Percentiles rank a stretch among this genome's conserved stretches.
Evolutionary conservation across 2,888 invertebrate genomes (phyloP).

Genomic region (Aproaerema taeniolella): DNA sequence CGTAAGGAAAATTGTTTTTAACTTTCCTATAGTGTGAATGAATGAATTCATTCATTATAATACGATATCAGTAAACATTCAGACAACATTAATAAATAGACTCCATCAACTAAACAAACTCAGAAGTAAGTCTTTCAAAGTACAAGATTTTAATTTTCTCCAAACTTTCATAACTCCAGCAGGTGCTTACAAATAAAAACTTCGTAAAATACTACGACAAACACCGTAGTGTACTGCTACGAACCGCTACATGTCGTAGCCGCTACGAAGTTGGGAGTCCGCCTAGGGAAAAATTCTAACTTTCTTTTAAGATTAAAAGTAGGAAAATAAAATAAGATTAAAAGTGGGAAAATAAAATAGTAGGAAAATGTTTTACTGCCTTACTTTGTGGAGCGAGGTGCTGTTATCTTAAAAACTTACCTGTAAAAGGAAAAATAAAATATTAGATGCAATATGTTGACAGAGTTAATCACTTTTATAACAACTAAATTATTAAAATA

Average conservation of each 20-base stretch:
- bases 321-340: too few relatives aligned
- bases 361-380: neutral
- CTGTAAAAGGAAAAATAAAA: neutral
- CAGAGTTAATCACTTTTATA: neutral
- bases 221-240: conserved; percentile 16
- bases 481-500: neutral
- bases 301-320: neutral
- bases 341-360: neutral
- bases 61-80: too few relatives aligned
- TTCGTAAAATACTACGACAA: too few relatives aligned
- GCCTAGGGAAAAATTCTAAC: neutral
- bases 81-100: too few relatives aligned
- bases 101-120: too few relatives aligned
- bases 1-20: too few relatives aligned
- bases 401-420: neutral
- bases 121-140: conserved; percentile 3
- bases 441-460: neutral
- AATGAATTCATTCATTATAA: too few relatives aligned
- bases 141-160: conserved; percentile 4
- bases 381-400: neutral
- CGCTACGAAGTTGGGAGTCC: conserved; percentile 17
- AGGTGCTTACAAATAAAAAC: conserved; percentile 5
- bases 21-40: too few relatives aligned
- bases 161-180: conserved; percentile 1
- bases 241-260: conserved; percentile 25